Conservation (phyloP, 2,888 invertebrate species). For the Drymonia ruficornis region DNA sequence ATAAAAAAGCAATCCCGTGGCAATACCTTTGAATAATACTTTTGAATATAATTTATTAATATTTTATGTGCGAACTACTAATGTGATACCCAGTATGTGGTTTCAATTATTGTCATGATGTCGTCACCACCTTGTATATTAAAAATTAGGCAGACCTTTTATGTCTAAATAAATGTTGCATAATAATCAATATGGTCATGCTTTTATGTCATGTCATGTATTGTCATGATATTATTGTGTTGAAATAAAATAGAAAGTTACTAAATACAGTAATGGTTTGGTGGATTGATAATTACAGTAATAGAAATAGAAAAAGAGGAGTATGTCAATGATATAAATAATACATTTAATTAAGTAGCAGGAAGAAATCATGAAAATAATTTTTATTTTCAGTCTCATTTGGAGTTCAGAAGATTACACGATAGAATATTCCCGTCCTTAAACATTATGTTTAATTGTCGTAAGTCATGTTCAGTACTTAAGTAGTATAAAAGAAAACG, state of each 20-base stretch:
- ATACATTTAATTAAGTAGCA: slow-evolving; percentile 7
- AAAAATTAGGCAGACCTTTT: not conserved
- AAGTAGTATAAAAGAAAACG: no score
- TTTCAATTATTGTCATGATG: no score
- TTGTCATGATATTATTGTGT: no score
- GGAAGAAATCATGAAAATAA: slow-evolving; percentile 5
- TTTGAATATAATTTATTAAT: no score
- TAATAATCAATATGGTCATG: slow-evolving; percentile 23
- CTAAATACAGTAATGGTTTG: slow-evolving; percentile 32
- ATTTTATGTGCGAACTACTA: no score
- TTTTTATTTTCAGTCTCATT: slow-evolving; percentile 18
- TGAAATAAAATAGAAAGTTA: not conserved
- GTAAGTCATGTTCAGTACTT: slow-evolving; percentile 20
- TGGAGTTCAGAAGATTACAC: slow-evolving; percentile 12
- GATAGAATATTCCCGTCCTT: slow-evolving; percentile 28
- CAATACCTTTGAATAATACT: no score
- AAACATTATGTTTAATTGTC: slow-evolving; percentile 33
- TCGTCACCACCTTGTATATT: no score
- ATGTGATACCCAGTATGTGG: no score
- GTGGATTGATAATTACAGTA: slow-evolving; percentile 22
- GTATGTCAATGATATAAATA: slow-evolving; percentile 18
- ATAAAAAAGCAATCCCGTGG: no score
- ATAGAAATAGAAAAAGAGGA: slow-evolving; percentile 8
- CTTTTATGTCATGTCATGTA: no score
- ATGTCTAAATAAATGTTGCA: not conserved